Evolutionary conservation across 2,888 invertebrate genomes (phyloP).

Genomic region (Fragum sueziense): DNA sequence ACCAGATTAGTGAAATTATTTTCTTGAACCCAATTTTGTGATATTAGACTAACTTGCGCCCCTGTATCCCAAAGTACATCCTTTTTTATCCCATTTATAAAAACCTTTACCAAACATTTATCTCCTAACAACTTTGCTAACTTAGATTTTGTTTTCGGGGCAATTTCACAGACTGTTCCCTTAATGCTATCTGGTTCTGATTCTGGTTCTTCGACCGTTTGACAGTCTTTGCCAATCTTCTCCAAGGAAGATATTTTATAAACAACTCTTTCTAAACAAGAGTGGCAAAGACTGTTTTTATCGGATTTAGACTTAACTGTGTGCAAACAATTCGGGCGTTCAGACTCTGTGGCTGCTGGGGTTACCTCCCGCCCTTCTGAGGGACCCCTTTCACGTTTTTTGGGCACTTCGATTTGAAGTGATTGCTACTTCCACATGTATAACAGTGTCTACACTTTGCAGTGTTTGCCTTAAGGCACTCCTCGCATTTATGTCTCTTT

Average conservation of each 20-base stretch:
- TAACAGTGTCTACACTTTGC: slow-evolving; percentile 27
- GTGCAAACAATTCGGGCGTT: background rate
- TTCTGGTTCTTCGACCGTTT: background rate
- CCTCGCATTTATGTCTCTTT: background rate
- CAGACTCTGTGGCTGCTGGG: background rate
- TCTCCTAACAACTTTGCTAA: slow-evolving; percentile 28
- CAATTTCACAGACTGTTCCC: slow-evolving; percentile 24
- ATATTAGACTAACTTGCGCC: slow-evolving; percentile 34
- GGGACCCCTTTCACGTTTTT: slow-evolving; percentile 11
- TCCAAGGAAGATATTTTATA: background rate
- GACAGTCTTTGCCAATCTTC: background rate
- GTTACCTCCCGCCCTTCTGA: slow-evolving; percentile 14
- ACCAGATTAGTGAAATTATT: background rate
- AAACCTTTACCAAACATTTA: slow-evolving; percentile 7
- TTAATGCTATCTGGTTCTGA: background rate
- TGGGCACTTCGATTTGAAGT: slow-evolving; percentile 11
- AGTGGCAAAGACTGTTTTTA: slow-evolving; percentile 2
- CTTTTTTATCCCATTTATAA: background rate
- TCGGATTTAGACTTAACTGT: background rate
- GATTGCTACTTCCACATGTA: slow-evolving; percentile 23
- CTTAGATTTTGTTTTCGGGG: slow-evolving; percentile 23
- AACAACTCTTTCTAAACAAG: slow-evolving; percentile 15
- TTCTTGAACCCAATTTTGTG: slow-evolving; percentile 5
- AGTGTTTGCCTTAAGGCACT: background rate
- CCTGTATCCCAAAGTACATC: slow-evolving; percentile 43